phyloP scores from a whole-genome alignment of 2,888 invertebrate species.

The Epinotia bilunana region DNA sequence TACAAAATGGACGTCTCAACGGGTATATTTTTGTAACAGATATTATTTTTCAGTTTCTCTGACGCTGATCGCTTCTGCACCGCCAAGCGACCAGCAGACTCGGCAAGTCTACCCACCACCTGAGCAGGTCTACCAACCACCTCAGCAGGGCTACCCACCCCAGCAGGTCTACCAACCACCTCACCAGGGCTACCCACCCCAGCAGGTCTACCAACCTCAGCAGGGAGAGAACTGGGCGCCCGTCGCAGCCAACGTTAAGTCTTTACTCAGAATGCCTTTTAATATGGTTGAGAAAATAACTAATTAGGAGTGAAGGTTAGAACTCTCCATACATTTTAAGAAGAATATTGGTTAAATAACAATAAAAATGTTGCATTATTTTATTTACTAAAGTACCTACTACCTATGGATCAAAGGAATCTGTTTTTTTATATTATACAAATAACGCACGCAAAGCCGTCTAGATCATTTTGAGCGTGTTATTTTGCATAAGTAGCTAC shows the following conservation, averaged over 20 bases:
- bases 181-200: neutral
- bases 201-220: conserved; percentile 4
- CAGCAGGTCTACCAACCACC: conserved; percentile 2
- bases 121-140: neutral
- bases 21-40: neutral
- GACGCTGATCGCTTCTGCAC: neutral
- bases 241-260: neutral
- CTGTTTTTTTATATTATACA: no score
- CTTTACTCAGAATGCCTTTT: conserved; percentile 1
- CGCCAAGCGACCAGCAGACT: neutral
- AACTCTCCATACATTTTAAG: neutral
- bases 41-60: neutral
- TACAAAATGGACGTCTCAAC: no score
- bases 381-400: no score
- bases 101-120: neutral
- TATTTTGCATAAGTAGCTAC: no score
- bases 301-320: neutral
- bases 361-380: no score
- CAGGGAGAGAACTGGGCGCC: neutral
- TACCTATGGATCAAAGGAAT: no score
- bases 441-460: no score
- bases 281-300: neutral
- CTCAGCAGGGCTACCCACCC: neutral
- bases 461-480: no score
- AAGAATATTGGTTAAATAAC: no score